phyloP scores from a whole-genome alignment of 2,113 vertebrate species.

The Lampris incognitus region DNA sequence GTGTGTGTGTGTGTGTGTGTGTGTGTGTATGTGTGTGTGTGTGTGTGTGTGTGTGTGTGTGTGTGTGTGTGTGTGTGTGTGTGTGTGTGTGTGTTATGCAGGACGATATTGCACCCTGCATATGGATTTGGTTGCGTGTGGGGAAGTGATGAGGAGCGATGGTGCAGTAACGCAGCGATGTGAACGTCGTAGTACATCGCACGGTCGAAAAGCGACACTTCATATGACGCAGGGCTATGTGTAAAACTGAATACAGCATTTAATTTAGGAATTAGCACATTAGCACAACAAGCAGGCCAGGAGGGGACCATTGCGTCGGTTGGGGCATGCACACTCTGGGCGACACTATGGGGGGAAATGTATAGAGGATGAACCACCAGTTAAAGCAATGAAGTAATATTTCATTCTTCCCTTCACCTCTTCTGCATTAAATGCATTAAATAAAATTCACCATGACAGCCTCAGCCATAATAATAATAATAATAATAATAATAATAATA shows the following conservation, averaged over 20 bases:
- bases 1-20: too few relatives aligned
- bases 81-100: neutral
- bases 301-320: conserved; percentile 87
- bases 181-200: conserved; percentile 48
- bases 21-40: too few relatives aligned
- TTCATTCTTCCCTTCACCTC: conserved; percentile 81
- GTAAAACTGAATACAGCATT: conserved; percentile 97
- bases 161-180: conserved; percentile 70
- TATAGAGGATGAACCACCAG: conserved; percentile 44
- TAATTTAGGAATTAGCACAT: conserved; percentile 96
- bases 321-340: conserved; percentile 85
- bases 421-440: conserved; percentile 90
- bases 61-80: too few relatives aligned
- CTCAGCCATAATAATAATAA: conserved; percentile 71
- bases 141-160: conserved; percentile 59
- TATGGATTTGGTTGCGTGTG: conserved; percentile 17
- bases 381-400: conserved; percentile 81
- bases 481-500: conserved; percentile 65
- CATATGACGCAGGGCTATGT: conserved; percentile 78
- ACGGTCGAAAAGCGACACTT: conserved; percentile 73
- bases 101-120: conserved; percentile 10
- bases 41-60: too few relatives aligned
- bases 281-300: conserved; percentile 93
- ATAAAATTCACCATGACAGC: conserved; percentile 80
- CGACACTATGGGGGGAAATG: conserved; percentile 80